A percentile compares a stretch with the other conserved stretches of the same genome.
Evolutionary conservation across 1,140 invertebrate species (phyloP).

Genomic region (Gonatopus flavifemur): DNA sequence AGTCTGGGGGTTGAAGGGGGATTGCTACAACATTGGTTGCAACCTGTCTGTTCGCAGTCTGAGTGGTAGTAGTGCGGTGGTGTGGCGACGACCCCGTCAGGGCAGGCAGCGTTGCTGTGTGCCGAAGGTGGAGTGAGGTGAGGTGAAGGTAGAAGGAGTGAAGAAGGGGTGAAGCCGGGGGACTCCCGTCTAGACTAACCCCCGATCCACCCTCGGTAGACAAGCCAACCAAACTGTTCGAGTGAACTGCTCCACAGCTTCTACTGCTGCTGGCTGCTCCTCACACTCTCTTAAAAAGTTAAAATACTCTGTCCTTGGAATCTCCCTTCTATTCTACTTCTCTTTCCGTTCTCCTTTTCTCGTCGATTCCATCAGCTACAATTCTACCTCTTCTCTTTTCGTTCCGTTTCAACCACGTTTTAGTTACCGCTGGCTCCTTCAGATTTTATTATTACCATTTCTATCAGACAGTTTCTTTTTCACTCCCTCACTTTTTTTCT

Average conservation of each 20-base stretch:
- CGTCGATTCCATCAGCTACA: constrained; percentile 9
- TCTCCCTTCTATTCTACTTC: constrained; percentile 30
- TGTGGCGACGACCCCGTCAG: constrained; percentile 22
- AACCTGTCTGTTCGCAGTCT: constrained; percentile 51
- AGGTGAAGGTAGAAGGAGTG: constrained; percentile 6
- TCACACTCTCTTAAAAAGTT: constrained; percentile 49
- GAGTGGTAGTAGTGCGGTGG: constrained; percentile 41
- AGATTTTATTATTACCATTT: constrained; percentile 53
- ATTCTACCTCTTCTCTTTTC: constrained; percentile 15
- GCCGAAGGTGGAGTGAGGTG: constrained; percentile 8
- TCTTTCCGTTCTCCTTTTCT: constrained; percentile 19
- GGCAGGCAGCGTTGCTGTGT: constrained; percentile 20
- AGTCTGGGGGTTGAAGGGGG: constrained; percentile 15
- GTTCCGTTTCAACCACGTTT: constrained; percentile 9
- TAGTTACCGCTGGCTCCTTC: constrained; percentile 30
- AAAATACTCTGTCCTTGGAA: constrained; percentile 51
- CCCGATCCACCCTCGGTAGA: constrained; percentile 40
- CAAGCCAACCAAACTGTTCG: constrained; percentile 54
- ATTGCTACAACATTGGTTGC: constrained; percentile 50
- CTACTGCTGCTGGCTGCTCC: constrained; percentile 28
- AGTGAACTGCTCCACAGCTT: constrained; percentile 41
- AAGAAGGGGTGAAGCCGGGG: constrained; percentile 31
- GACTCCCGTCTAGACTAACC: constrained; percentile 53
- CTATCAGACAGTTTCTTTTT: constrained; percentile 40
- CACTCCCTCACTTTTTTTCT: constrained; percentile 25